phyloP scores from a whole-genome alignment of 2,888 invertebrate species.

The Habroteleia sp. region DNA sequence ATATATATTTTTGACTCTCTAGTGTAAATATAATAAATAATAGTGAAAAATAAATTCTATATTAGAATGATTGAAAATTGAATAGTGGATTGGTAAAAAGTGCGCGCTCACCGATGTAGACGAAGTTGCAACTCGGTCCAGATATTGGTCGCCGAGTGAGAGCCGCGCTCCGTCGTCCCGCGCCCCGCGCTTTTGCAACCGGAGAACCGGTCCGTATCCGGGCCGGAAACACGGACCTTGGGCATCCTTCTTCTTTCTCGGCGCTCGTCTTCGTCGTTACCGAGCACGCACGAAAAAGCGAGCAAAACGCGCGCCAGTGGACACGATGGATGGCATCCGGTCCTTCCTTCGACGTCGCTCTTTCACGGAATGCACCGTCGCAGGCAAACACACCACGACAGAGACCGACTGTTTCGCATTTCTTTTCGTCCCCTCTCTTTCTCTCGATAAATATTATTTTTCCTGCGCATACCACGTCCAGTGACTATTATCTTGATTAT shows the following conservation, averaged over 20 bases:
- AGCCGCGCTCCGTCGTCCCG: slow-evolving; percentile 29
- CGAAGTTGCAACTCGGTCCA: slow-evolving; percentile 48
- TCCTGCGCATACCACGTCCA: background rate
- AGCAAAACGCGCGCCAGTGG: slow-evolving; percentile 71
- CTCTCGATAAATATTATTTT: slow-evolving; percentile 22
- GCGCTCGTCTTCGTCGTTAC: slow-evolving; percentile 63
- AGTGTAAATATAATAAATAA: too few relatives aligned
- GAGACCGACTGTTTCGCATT: slow-evolving; percentile 41
- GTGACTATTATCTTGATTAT: too few relatives aligned
- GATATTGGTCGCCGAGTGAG: slow-evolving; percentile 56
- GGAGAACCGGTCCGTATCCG: slow-evolving; percentile 80
- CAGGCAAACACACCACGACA: slow-evolving; percentile 44
- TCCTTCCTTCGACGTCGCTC: slow-evolving; percentile 66
- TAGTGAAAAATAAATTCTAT: too few relatives aligned
- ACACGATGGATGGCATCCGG: slow-evolving; percentile 80
- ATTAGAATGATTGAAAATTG: slow-evolving; percentile 2
- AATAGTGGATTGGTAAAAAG: slow-evolving; percentile 5
- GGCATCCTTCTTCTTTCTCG: slow-evolving; percentile 68
- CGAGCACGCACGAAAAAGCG: slow-evolving; percentile 67
- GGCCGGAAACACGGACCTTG: slow-evolving; percentile 80
- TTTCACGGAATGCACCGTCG: slow-evolving; percentile 71
- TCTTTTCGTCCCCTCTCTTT: slow-evolving; percentile 10
- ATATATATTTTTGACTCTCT: too few relatives aligned
- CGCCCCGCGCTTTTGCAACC: slow-evolving; percentile 37
- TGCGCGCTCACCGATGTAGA: slow-evolving; percentile 5